These are phyloP conservation scores for Temnothorax nylanderi DNA, from an alignment of 1,140 invertebrate genomes.

Conservation along the genomic window DNA sequence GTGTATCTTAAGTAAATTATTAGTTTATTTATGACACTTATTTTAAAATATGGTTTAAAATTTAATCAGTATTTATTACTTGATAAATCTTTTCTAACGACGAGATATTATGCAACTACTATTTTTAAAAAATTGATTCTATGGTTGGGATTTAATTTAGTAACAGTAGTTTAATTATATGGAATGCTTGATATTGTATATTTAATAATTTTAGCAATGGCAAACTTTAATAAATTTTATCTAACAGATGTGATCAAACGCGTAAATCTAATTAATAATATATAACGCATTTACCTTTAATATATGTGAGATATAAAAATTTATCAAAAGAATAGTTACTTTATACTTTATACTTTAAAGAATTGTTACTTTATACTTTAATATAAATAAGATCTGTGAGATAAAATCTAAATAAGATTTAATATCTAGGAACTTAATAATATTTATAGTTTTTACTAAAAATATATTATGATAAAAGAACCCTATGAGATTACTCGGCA, in stretches of 20 bases:
- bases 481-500: not conserved
- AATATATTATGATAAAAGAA: not conserved
- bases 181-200: not conserved
- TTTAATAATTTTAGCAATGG: not conserved
- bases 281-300: not conserved
- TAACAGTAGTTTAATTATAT: not conserved
- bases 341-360: not conserved
- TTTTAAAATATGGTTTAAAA: not conserved
- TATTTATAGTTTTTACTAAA: not conserved
- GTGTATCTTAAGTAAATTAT: slow-evolving; percentile 6
- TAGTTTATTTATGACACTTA: not conserved
- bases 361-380: not conserved
- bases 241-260: not conserved
- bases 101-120: not conserved
- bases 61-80: not conserved
- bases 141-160: not conserved
- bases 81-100: not conserved
- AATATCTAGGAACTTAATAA: not conserved
- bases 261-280: not conserved
- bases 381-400: not conserved
- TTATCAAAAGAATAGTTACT: not conserved
- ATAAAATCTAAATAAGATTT: not conserved
- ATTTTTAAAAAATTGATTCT: not conserved
- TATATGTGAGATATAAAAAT: not conserved
- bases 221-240: not conserved